Conservation (phyloP, 2,888 invertebrate genomes). For the Agrilus mali region DNA sequence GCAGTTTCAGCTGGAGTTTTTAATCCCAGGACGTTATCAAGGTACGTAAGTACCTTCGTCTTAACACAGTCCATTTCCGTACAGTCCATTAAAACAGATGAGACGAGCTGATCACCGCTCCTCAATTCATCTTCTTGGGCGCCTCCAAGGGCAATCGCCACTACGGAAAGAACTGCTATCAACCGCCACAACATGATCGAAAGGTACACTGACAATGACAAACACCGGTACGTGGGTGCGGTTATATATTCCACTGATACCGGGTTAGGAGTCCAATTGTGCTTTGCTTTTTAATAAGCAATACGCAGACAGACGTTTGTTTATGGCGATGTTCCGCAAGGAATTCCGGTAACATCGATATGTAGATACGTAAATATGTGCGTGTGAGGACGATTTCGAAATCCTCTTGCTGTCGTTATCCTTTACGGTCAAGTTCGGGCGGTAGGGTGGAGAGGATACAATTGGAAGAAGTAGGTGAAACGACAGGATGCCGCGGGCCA, state of each 20-base stretch:
- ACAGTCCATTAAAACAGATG: conserved; percentile 61
- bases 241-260: conserved; percentile 49
- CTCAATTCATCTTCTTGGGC: conserved; percentile 40
- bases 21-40: conserved; percentile 37
- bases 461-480: conserved; percentile 3
- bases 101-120: conserved; percentile 56
- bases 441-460: conserved; percentile 1
- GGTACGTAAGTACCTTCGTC: conserved; percentile 60
- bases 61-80: conserved; percentile 62
- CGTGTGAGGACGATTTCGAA: conserved; percentile 2
- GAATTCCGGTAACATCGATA: conserved; percentile 16
- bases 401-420: conserved; percentile 3
- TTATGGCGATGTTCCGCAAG: conserved; percentile 19
- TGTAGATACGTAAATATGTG: conserved; percentile 4
- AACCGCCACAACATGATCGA: conserved; percentile 29
- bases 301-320: conserved; percentile 23
- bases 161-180: conserved; percentile 37
- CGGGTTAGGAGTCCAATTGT: conserved; percentile 35
- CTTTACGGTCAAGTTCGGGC: background rate
- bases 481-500: too few species aligned
- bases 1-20: conserved; percentile 34
- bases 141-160: conserved; percentile 37
- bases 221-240: conserved; percentile 41
- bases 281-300: conserved; percentile 27
- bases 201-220: conserved; percentile 20